These are phyloP conservation scores for Danio choprae DNA, from an alignment of 2,797 vertebrate species.

Conservation along the genomic window DNA sequence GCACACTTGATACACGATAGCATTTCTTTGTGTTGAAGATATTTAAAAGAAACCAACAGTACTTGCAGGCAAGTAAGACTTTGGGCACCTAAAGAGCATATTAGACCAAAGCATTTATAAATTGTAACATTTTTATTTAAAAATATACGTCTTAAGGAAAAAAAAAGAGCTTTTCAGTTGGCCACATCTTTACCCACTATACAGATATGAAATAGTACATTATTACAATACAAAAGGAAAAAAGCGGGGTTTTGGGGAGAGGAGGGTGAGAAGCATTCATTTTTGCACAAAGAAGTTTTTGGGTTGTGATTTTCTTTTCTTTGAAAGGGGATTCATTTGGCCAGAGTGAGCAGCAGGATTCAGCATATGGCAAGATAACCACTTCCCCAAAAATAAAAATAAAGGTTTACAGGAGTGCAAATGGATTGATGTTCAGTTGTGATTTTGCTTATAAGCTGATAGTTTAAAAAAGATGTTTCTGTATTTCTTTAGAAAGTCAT, in stretches of 20 bases:
- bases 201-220: slow-evolving; percentile 87
- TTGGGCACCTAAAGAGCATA: slow-evolving; percentile 32
- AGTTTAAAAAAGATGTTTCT: slow-evolving; percentile 70
- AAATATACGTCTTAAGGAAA: slow-evolving; percentile 83
- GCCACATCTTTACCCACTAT: slow-evolving; percentile 86
- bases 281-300: slow-evolving; percentile 77
- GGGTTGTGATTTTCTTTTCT: slow-evolving; percentile 52
- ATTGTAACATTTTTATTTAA: slow-evolving; percentile 84
- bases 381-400: slow-evolving; percentile 21
- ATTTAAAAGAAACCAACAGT: background rate
- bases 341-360: slow-evolving; percentile 70
- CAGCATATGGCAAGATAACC: slow-evolving; percentile 73
- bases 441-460: slow-evolving; percentile 73
- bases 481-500: slow-evolving; percentile 50
- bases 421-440: slow-evolving; percentile 78
- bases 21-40: slow-evolving; percentile 20
- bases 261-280: slow-evolving; percentile 77
- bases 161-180: slow-evolving; percentile 70
- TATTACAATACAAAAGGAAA: slow-evolving; percentile 85
- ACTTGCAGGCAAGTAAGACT: background rate
- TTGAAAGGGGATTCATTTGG: slow-evolving; percentile 61
- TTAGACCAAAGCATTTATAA: slow-evolving; percentile 62
- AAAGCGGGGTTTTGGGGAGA: slow-evolving; percentile 53
- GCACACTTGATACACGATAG: background rate
- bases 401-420: slow-evolving; percentile 81